A percentile compares a stretch with the other conserved stretches of the same genome.
Evolutionary conservation across 2,113 vertebrate species (phyloP).

Genomic region (Trinectes maculatus): DNA sequence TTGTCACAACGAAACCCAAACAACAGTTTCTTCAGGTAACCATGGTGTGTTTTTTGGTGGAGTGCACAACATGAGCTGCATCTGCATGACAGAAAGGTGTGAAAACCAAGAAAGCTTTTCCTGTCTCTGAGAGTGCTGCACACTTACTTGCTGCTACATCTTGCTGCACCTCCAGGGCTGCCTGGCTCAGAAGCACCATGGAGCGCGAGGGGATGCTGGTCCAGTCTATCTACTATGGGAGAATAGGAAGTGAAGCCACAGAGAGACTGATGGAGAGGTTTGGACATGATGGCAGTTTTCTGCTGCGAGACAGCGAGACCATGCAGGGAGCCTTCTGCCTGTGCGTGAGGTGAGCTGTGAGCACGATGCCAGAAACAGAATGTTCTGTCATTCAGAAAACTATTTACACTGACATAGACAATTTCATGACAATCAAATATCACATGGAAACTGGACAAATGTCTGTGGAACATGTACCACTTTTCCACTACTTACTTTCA

Average conservation of each 20-base stretch:
- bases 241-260: slow-evolving; percentile 64
- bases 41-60: too few relatives aligned
- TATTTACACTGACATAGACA: too few relatives aligned
- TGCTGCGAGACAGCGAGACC: slow-evolving; percentile 79
- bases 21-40: too few relatives aligned
- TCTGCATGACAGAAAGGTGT: slow-evolving; percentile 56
- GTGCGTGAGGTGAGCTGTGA: slow-evolving; percentile 79
- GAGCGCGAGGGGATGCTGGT: slow-evolving; percentile 56
- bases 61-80: not conserved
- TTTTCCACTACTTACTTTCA: too few relatives aligned
- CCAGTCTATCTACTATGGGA: slow-evolving; percentile 70
- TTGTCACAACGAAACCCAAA: too few relatives aligned
- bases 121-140: slow-evolving; percentile 34
- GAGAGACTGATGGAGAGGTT: slow-evolving; percentile 73
- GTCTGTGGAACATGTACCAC: too few relatives aligned
- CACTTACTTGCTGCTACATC: not conserved
- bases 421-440: too few relatives aligned
- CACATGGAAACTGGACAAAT: too few relatives aligned
- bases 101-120: slow-evolving; percentile 66
- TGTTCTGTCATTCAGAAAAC: too few relatives aligned
- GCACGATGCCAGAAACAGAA: too few relatives aligned
- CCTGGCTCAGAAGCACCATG: slow-evolving; percentile 41
- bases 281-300: slow-evolving; percentile 78
- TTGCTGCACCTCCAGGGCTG: not conserved
- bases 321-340: slow-evolving; percentile 72